Conservation (phyloP, 2,113 vertebrate species). For the Protobothrops flavoviridis region DNA sequence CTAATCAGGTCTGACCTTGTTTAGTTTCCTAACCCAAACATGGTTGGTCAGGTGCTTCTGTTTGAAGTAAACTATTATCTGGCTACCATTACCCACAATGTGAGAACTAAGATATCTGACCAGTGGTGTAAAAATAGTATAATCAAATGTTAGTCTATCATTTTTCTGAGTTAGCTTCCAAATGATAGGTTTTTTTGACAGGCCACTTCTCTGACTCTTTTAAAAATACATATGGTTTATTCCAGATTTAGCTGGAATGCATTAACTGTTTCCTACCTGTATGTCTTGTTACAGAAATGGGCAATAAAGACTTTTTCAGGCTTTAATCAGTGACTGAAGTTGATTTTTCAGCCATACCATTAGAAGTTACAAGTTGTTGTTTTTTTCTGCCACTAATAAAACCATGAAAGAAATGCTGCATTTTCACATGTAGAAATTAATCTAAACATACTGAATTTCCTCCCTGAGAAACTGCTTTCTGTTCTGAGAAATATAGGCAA, state of each 20-base stretch:
- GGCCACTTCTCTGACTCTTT: background rate
- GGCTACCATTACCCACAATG: background rate
- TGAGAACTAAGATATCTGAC: background rate
- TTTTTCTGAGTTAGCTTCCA: background rate
- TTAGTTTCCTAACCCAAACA: background rate
- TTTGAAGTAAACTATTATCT: background rate
- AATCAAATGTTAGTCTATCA: background rate
- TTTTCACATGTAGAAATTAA: background rate
- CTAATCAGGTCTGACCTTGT: background rate
- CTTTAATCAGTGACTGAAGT: background rate
- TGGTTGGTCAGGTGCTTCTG: background rate
- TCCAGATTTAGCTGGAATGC: background rate
- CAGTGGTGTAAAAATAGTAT: background rate
- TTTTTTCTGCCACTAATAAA: background rate
- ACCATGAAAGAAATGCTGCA: background rate
- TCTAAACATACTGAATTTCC: background rate
- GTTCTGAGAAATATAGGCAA: constrained; percentile 22
- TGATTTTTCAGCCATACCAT: background rate
- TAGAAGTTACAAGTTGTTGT: background rate
- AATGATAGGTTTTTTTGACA: background rate
- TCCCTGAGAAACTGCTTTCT: constrained; percentile 11
- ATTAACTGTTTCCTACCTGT: background rate
- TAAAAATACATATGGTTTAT: background rate
- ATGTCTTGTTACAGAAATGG: background rate
- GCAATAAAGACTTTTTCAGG: background rate